A percentile compares a stretch with the other conserved stretches of the same genome.
Evolutionary conservation across 2,888 invertebrate species (phyloP).

Genomic region (Oxyteleia sp.): DNA sequence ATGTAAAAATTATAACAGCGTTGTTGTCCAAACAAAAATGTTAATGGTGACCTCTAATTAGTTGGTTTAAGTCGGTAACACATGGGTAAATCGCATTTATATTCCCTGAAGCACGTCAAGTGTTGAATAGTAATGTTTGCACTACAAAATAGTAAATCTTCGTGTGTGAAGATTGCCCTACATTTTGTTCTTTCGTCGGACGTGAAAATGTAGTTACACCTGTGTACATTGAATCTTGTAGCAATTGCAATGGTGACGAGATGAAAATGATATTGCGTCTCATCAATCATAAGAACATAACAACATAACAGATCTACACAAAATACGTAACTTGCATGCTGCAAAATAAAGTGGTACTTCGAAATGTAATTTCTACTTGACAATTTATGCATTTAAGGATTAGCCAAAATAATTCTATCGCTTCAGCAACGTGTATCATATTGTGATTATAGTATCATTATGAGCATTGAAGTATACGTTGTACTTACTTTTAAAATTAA

Average conservation of each 20-base stretch:
- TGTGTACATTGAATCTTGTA: background rate
- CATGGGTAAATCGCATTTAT: slow-evolving; percentile 59
- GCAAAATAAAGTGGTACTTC: too few relatives aligned
- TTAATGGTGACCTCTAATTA: slow-evolving; percentile 72
- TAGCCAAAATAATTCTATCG: too few relatives aligned
- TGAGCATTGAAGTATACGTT: background rate
- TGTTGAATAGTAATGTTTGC: slow-evolving; percentile 68
- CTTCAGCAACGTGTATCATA: too few relatives aligned
- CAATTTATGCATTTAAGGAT: too few relatives aligned
- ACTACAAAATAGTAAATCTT: slow-evolving; percentile 64
- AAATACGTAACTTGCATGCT: too few relatives aligned
- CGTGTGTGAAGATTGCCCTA: slow-evolving; percentile 58
- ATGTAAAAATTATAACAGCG: too few relatives aligned
- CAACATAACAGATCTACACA: too few relatives aligned
- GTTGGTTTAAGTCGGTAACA: slow-evolving; percentile 51
- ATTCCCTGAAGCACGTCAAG: slow-evolving; percentile 68
- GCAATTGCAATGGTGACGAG: too few relatives aligned
- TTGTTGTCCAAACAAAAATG: too few relatives aligned
- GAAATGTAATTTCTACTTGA: too few relatives aligned
- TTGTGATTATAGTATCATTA: background rate
- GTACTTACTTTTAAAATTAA: slow-evolving; percentile 38
- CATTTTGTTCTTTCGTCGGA: slow-evolving; percentile 44
- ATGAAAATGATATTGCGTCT: too few relatives aligned
- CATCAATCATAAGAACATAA: too few relatives aligned
- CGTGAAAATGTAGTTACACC: slow-evolving; percentile 22